Base-by-base conservation (phyloP, 35 echinoderm and acorn worm species). In the Apostichopus parvimensis region DNA sequence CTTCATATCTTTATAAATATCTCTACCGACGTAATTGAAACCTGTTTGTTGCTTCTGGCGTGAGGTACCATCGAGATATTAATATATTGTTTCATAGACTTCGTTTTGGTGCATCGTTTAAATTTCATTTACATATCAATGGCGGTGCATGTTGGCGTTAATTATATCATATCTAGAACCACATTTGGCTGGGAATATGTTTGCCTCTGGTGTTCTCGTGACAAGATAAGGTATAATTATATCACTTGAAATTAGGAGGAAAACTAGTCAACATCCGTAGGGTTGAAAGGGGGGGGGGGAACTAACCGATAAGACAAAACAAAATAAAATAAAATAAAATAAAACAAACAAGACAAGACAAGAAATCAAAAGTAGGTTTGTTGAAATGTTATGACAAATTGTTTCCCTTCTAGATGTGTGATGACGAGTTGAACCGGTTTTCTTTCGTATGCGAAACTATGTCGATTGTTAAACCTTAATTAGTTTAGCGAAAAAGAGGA, bases 101-200 rank as follows among this genome's bases (percentile, higher is more conserved):
- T 84, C 81, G 57, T 60, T 59, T 59, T 52, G 9, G 81, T 84
- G 8, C 81, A 57, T 84, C 81, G 21, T 25, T 84, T 59, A 84
- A 54, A 84, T 84, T 84, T 84, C 81, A 84, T 84, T 84, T 84
- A 58, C 81, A 84, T 58, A 58, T 58, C n/a, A 58, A 53, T 84
- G 81, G 9, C 54, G 58, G 81, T 84, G 17, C 55, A 84, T 45
- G 34, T 58, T 23, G 55, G 81, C 81, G 55, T 84, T 84, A 75
- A 75, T 75, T 75, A 18, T 59, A 25, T 58, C 81, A 84, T 84
- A 58, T 84, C n/a, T 84, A n/a, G 18, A 84, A 58, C 55, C 71
- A 75, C n/a, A 75, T 75, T 75, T 75, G 71, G 17, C 71, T 75
- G 13, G 12, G 15, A 75, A 75, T 25, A 61, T 75, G n/a, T 75